Evolutionary conservation across 2,888 invertebrate species (phyloP), one percentile per base, ranked within the genome.

Genomic region (Idaea aversata): DNA sequence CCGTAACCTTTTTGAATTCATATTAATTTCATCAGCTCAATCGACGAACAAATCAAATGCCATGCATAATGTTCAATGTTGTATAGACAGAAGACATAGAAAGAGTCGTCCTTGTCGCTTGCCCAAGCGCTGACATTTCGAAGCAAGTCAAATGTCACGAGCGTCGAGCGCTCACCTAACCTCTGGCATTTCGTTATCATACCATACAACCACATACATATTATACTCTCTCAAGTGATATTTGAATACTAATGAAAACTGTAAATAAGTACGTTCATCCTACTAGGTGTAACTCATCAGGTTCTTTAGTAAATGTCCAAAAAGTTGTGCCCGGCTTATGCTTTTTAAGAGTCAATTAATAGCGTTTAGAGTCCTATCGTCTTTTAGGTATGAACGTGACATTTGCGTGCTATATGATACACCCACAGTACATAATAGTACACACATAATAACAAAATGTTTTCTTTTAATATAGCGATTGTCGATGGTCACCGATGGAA

Each of bases 401-500:
- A 7, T 10, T 47, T 47, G 10, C 47, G 38, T 38, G 38, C 2
- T 38, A 10, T 38, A 38, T 10, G 10, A 38, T 38, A 38, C 10
- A 13, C 6, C 10, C 2, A 10, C 10, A 47, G 47, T 47, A 47
- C 10, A 5, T 36, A 36, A 36, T 10, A 36, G 36, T 38, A 10
- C 47, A 47, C 47, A 47, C 7, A 13, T 34, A 59, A 67, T 60
- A 59, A 65, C 65, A 83, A 80, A 72, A 67, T 73, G 66, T 71
- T 72, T 76, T 72, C 58, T 78, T 65, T 82, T 79, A 75, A 71
- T 80, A 68, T 81, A 92, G 85, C 84, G 89, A 88, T 86, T 82
- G 90, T 88, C 79, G 89, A 92, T 77, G 85, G 84, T 73, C 88
- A 90, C 78, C 94, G 96, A 82, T 94, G 94, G 80, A 94, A 94